Base-by-base conservation (phyloP, 2,113 vertebrate genomes). In the Pitta sordida region DNA sequence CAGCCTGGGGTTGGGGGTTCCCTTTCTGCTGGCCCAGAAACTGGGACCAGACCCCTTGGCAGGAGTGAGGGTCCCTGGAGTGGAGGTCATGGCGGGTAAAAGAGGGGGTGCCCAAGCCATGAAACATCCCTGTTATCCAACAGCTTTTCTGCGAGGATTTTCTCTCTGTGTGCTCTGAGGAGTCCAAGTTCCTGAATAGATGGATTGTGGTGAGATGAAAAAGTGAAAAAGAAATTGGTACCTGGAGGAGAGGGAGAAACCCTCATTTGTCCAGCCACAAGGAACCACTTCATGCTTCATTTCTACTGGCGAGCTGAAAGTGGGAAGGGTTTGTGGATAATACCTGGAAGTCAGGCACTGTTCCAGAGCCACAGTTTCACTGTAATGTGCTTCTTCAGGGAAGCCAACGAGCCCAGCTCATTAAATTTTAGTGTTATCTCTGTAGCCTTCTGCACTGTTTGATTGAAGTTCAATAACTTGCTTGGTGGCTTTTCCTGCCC, bases 401-500 rank as follows among this genome's bases (percentile, higher is more conserved):
- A 78, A 95, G 94, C 94, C 94, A 63, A 69, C 88, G 67, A 93
- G 86, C 82, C 65, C 4, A 82, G 97, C 93, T 96, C 96, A 92
- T 97, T 97, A 96, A 88, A 86, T 43, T 82, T 88, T 43, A 95
- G 74, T 71, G 51, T 83, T 87, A 93, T 74, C 43, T 62, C 90
- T 8, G 36, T 67, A 88, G 96, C 95, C 89, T 90, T 92, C 16
- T 84, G 91, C 92, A 90, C 86, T 92, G 96, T 89, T 96, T 97
- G 95, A 96, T 96, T 91, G 83, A 95, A 95, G 86, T 96, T 92
- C 93, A 95, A 95, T 94, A 83, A 85, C 83, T 83, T 84, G 69
- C 94, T 96, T 51, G 95, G 97, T 96, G 96, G 95, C 91, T 96
- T 94, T 86, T 64, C 51, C 95, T 85, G 86, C 88, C 85, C n/a